A percentile compares a stretch with the other conserved stretches of the same genome.
Evolutionary conservation across 2,797 vertebrate species (phyloP).

Genomic region (Centropyge bicolor): DNA sequence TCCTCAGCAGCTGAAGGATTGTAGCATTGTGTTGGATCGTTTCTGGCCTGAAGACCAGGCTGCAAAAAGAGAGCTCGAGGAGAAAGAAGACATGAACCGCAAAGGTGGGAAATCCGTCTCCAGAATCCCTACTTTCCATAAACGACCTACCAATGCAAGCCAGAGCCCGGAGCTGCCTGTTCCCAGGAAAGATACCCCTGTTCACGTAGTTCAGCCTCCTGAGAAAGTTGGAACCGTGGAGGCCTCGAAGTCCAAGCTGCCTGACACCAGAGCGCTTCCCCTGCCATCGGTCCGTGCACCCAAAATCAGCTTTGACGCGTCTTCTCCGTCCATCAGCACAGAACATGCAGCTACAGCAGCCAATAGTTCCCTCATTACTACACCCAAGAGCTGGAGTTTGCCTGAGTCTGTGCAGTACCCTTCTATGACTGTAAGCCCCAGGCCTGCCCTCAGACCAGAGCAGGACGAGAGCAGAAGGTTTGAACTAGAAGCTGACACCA

Average conservation of each 20-base stretch:
- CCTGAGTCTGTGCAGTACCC: constrained; percentile 38
- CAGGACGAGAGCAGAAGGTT: not conserved
- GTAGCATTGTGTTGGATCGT: constrained; percentile 73
- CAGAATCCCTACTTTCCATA: constrained; percentile 86
- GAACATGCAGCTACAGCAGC: constrained; percentile 24
- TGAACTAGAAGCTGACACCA: constrained; percentile 2
- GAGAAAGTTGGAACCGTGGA: constrained; percentile 57
- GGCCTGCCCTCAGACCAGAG: constrained; percentile 73
- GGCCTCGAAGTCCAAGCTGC: constrained; percentile 54
- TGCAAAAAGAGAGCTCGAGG: constrained; percentile 66
- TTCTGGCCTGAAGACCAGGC: constrained; percentile 52
- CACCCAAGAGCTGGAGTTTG: constrained; percentile 32
- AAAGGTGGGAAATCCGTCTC: constrained; percentile 78
- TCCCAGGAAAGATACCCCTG: constrained; percentile 53
- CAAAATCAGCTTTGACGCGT: constrained; percentile 36
- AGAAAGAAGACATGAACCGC: constrained; percentile 77
- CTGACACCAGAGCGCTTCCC: constrained; percentile 54
- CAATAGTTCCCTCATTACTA: not conserved
- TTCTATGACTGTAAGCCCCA: constrained; percentile 61
- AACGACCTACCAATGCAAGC: constrained; percentile 54
- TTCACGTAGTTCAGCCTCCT: constrained; percentile 16
- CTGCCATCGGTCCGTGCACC: constrained; percentile 47
- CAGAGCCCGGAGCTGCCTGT: constrained; percentile 43
- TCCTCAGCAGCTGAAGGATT: constrained; percentile 69
- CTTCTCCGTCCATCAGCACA: constrained; percentile 6